A percentile compares a stretch with the other conserved stretches of the same genome.
Conservation (phyloP, 2,888 invertebrate genomes). For the Cybosia mesomella region DNA sequence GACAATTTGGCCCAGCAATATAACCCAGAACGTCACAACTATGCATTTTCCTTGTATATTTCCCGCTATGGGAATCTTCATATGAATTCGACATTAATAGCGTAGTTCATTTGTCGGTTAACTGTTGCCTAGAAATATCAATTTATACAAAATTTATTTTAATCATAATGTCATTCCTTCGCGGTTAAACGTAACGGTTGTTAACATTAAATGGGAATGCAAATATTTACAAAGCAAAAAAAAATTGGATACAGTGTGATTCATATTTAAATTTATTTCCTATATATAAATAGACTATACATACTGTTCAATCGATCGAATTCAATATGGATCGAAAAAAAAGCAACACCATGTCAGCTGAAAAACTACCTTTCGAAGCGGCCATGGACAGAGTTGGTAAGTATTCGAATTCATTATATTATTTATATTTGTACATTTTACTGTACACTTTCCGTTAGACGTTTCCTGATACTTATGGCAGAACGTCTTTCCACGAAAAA, state of each 20-base stretch:
- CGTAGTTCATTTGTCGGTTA: background rate
- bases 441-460: too few species aligned
- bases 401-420: background rate
- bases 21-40: background rate
- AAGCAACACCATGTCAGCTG: conserved; percentile 16
- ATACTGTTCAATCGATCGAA: background rate
- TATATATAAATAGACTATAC: background rate
- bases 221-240: too few species aligned
- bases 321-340: background rate
- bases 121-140: background rate
- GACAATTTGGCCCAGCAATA: background rate
- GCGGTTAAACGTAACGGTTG: background rate
- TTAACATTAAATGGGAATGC: background rate
- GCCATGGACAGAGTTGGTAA: conserved; percentile 57
- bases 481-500: too few species aligned
- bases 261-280: background rate
- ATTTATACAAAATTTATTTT: background rate
- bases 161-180: background rate
- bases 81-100: background rate
- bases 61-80: background rate
- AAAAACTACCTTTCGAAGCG: conserved; percentile 58
- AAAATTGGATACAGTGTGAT: background rate
- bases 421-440: background rate
- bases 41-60: background rate
- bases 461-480: too few species aligned